phyloP scores from a whole-genome alignment of 2,113 vertebrate species.

The Neolamprologus longior region DNA sequence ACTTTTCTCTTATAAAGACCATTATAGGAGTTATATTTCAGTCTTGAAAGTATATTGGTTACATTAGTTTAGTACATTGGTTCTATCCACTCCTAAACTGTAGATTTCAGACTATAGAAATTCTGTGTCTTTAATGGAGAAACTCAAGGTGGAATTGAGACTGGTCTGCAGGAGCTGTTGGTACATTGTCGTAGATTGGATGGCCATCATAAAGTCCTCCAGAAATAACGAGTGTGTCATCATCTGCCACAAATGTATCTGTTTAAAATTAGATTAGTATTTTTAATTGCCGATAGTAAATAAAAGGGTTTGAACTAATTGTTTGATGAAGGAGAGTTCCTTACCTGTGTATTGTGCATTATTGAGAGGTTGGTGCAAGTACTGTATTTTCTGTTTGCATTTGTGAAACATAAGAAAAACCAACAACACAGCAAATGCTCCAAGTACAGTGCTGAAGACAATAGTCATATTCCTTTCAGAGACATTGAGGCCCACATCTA shows the following conservation, averaged over 20 bases:
- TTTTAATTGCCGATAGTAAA: not conserved
- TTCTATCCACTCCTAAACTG: not conserved
- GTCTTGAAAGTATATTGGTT: not conserved
- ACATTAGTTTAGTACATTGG: not conserved
- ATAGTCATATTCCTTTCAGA: conserved; percentile 66
- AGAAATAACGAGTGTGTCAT: conserved; percentile 70
- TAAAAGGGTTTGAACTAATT: not conserved
- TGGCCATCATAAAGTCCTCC: conserved; percentile 71
- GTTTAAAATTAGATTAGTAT: conserved; percentile 9
- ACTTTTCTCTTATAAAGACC: not conserved
- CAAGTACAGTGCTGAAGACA: conserved; percentile 61
- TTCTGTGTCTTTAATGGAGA: conserved; percentile 33
- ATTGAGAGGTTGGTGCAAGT: conserved; percentile 66
- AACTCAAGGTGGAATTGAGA: conserved; percentile 64
- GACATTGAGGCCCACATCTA: conserved; percentile 28
- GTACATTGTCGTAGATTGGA: conserved; percentile 41
- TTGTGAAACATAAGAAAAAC: conserved; percentile 44
- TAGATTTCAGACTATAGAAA: not conserved
- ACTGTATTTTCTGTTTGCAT: conserved; percentile 63
- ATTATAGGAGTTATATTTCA: not conserved
- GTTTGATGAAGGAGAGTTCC: not conserved
- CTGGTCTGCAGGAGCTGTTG: conserved; percentile 1
- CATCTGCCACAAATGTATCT: conserved; percentile 48
- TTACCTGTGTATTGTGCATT: conserved; percentile 58
- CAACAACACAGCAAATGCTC: conserved; percentile 43